Evolutionary conservation across 2,113 vertebrate species (phyloP).

Genomic region (Toxotes jaculatrix): DNA sequence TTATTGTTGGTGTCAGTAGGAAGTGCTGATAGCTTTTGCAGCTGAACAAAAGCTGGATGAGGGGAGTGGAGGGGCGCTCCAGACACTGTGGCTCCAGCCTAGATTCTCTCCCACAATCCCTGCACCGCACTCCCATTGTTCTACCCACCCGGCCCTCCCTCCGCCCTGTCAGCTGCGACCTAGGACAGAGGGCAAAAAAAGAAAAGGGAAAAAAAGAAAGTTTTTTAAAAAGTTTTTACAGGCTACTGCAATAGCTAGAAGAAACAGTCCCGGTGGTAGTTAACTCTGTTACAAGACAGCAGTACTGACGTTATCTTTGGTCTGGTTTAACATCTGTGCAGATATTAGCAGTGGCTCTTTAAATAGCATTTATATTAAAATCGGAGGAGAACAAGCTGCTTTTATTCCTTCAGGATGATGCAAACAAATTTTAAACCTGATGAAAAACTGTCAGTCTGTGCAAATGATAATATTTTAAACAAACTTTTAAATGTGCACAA

Average conservation of each 20-base stretch:
- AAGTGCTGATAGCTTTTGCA: slow-evolving; percentile 91
- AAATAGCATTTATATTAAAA: slow-evolving; percentile 40
- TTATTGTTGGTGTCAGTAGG: slow-evolving; percentile 91
- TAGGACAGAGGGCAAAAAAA: slow-evolving; percentile 78
- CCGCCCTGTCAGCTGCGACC: slow-evolving; percentile 84
- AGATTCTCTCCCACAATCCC: slow-evolving; percentile 90
- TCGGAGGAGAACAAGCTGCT: slow-evolving; percentile 22
- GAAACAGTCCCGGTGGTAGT: slow-evolving; percentile 63
- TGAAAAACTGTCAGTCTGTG: neutral
- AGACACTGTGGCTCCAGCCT: slow-evolving; percentile 90
- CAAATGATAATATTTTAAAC: neutral
- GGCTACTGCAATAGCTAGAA: slow-evolving; percentile 75
- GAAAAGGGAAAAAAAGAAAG: slow-evolving; percentile 57
- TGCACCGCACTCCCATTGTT: slow-evolving; percentile 87
- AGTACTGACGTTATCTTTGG: slow-evolving; percentile 24
- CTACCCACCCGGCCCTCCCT: slow-evolving; percentile 81
- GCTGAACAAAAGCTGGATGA: slow-evolving; percentile 91
- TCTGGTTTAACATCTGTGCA: slow-evolving; percentile 57
- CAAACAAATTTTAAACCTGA: neutral
- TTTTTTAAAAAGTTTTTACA: slow-evolving; percentile 76
- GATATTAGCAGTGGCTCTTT: slow-evolving; percentile 35
- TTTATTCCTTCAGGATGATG: neutral
- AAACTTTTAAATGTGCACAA: neutral
- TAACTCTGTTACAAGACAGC: slow-evolving; percentile 68
- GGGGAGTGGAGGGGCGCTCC: slow-evolving; percentile 87